Percentiles rank a stretch among this genome's conserved stretches.
Conservation (phyloP, 2,888 invertebrate genomes). For the Drosophila subquinaria region DNA sequence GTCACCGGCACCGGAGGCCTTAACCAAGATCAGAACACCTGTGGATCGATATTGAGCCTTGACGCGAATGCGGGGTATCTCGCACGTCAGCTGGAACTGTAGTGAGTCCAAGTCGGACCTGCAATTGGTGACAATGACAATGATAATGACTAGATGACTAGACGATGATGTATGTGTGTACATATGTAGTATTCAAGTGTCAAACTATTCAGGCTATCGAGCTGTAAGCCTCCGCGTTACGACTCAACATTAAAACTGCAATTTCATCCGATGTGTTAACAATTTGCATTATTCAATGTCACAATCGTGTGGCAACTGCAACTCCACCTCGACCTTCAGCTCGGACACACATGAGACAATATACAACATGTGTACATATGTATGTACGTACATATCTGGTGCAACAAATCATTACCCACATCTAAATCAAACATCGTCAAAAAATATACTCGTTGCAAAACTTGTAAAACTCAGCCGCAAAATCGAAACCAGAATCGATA, state of each 20-base stretch:
- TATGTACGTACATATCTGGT: conserved; percentile 29
- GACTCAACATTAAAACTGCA: conserved; percentile 43
- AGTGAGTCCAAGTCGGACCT: conserved; percentile 92
- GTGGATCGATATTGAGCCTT: conserved; percentile 93
- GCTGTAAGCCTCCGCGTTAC: neutral
- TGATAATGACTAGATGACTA: conserved; percentile 46
- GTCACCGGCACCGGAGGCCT: conserved; percentile 94
- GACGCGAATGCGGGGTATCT: conserved; percentile 92
- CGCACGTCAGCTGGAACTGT: conserved; percentile 92
- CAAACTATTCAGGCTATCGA: conserved; percentile 13
- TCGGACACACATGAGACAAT: conserved; percentile 47
- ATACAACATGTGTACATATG: neutral
- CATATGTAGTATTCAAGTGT: conserved; percentile 12
- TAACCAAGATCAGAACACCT: conserved; percentile 91
- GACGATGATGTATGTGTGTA: conserved; percentile 21
- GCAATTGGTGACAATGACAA: conserved; percentile 74
- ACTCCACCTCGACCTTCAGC: conserved; percentile 63
- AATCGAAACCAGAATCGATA: conserved; percentile 30
- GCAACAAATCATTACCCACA: conserved; percentile 35
- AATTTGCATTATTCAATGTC: conserved; percentile 55
- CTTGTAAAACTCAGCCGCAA: conserved; percentile 33
- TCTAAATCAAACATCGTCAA: conserved; percentile 20
- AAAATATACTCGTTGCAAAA: conserved; percentile 19
- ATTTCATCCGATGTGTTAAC: conserved; percentile 62
- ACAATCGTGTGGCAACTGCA: conserved; percentile 27